phyloP scores from a whole-genome alignment of 2,797 vertebrate species.

The Octomys mimax region DNA sequence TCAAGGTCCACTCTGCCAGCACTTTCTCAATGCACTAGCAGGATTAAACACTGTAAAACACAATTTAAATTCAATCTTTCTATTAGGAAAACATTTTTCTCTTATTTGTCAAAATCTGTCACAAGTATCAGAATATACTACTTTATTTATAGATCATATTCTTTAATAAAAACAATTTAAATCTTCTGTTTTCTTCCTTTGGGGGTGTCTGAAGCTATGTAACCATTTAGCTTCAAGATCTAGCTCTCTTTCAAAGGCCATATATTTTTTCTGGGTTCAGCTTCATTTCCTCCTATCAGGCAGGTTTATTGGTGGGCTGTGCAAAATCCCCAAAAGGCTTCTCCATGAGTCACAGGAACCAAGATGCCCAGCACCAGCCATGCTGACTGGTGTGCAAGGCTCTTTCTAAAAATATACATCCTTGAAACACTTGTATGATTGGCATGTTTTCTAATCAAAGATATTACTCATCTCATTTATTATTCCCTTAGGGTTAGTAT shows the following conservation, averaged over 20 bases:
- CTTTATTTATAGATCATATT: slow-evolving; percentile 25
- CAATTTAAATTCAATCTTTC: not conserved
- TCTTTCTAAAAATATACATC: slow-evolving; percentile 28
- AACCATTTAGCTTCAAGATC: not conserved
- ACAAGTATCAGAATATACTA: not conserved
- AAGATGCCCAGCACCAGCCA: accelerated
- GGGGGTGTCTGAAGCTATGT: slow-evolving; percentile 2
- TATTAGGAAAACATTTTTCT: not conserved
- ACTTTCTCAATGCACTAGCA: not conserved
- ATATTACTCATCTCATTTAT: slow-evolving; percentile 43
- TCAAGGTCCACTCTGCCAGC: not conserved
- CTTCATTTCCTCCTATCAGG: not conserved
- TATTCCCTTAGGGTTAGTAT: slow-evolving; percentile 60
- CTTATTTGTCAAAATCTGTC: slow-evolving; percentile 57
- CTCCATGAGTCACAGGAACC: not conserved
- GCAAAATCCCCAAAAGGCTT: slow-evolving; percentile 18
- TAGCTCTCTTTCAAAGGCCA: not conserved
- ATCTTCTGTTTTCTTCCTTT: not conserved
- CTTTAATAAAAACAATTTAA: slow-evolving; percentile 21
- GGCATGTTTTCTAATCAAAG: not conserved
- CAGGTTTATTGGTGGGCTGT: not conserved
- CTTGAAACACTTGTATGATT: not conserved
- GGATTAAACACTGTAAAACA: slow-evolving; percentile 58
- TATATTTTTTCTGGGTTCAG: not conserved
- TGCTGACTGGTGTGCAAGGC: not conserved